Evolutionary conservation across 2,888 invertebrate genomes (phyloP), one percentile per base, ranked within the genome.

Genomic region (Heliconius charithonia): DNA sequence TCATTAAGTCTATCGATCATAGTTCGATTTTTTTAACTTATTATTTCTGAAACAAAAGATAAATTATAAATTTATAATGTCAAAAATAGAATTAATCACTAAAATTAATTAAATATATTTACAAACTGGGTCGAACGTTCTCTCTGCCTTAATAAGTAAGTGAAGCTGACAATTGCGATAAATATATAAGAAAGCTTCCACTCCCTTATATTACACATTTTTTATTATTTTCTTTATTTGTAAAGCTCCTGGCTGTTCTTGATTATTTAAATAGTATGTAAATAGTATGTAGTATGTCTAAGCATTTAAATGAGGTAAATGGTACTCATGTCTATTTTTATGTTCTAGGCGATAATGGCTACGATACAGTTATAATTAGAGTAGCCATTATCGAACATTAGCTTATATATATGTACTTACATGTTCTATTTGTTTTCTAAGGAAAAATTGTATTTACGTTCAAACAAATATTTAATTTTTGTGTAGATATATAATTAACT

Each of bases 221-320:
- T 32, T 32, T 16, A 2, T 32, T 10, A 32, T 37, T 16, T 37
- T n/a, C n/a, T 13, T 32, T n/a, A 37, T n/a, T 32, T 66, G 22
- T 32, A 66, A 66, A 67, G 4, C 41, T 25, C 25, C 19, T 4
- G 25, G 25, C 41, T 69, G 7, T 41, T 69, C 25, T 69, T 3
- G 41, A n/a, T n/a, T n/a, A n/a, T n/a, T n/a, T n/a, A n/a, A n/a
- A 0, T 32, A 45, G 45, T 41, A 69, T 45, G 69, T 45, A 45
- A 25, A 69, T 41, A 69, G 25, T 45, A 25, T 69, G 69, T 16
- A 69, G 45, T 69, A 3, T 25, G 25, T 45, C 69, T 25, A 41
- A 69, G 41, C 19, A 41, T 41, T 41, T 41, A 25, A 69, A 69
- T 69, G 25, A 69, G 19, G 69, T 69, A 69, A 69, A 69, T 3